These are phyloP conservation scores for Micronycteris hirsuta DNA, from an alignment of 2,113 vertebrate species.

Conservation along the genomic window DNA sequence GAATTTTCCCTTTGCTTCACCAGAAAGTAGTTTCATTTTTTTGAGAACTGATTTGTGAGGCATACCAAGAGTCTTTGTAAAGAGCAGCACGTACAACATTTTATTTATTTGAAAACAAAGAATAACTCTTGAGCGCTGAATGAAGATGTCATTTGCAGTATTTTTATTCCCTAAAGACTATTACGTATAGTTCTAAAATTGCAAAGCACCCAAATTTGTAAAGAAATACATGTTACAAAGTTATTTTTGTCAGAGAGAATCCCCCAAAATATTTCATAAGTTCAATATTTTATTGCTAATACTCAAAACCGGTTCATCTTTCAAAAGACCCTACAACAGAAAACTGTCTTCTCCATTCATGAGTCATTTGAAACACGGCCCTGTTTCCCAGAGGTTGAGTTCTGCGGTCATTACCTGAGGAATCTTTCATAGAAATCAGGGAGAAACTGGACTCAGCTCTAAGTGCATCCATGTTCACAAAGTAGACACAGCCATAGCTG, in stretches of 20 bases:
- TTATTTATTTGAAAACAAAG: not conserved
- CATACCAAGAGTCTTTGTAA: not conserved
- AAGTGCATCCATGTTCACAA: not conserved
- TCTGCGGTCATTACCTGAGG: not conserved
- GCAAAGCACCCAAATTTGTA: not conserved
- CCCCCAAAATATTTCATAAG: not conserved
- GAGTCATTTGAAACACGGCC: not conserved
- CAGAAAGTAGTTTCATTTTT: not conserved
- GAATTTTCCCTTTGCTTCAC: not conserved
- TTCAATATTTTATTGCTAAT: not conserved
- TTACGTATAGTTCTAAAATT: not conserved
- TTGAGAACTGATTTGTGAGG: not conserved
- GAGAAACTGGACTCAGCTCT: not conserved
- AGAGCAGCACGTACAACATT: not conserved
- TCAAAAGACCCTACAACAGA: not conserved
- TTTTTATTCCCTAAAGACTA: not conserved
- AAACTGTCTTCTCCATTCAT: not conserved
- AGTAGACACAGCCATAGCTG: not conserved
- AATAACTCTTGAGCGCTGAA: not conserved
- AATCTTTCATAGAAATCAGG: not conserved
- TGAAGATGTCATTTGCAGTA: not conserved
- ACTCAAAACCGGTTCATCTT: not conserved
- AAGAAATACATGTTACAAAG: not conserved
- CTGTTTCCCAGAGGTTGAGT: not conserved
- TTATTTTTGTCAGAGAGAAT: not conserved